Evolutionary conservation across 2,797 vertebrate species (phyloP), one percentile per base, ranked within the genome.

Genomic region (Molossus molossus): DNA sequence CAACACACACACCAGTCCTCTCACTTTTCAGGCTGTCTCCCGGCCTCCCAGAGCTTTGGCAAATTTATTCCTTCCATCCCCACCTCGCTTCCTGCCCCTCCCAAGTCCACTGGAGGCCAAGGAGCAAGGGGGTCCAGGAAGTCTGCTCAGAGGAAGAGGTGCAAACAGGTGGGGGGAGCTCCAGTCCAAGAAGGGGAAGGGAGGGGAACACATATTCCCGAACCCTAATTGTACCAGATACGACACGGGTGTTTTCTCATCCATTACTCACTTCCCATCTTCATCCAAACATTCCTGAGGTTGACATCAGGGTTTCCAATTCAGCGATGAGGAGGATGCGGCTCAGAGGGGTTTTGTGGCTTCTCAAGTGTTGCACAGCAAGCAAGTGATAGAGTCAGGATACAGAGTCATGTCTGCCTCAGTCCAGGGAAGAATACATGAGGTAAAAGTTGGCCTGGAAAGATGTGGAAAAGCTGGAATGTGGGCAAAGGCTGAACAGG

Each of bases 251-350:
- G 53, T 18, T 90, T 75, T 80, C 87, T 93, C 9, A 23, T 67
- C 53, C 21, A 13, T 64, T 67, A 57, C 53, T 60, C 90, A 37
- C 25, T 48, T 23, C 76, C 15, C 3, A 20, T 27, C 65, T 33
- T 57, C 64, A 67, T 55, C 70, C 57, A 79, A 89, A 80, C 29
- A 57, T 75, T 90, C 45, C 58, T 73, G 62, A 80, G 80, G 60
- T 10, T 40, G 45, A n/a, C 37, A 40, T 88, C 64, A 93, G 64
- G 40, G 14, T 85, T 80, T 92, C 55, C 40, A n/a, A 33, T 50
- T 86, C 69, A 23, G 9, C 40, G 50, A 58, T 33, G 9, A 23
- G 48, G 40, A 85, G 75, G 37, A 23, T 50, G 21, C 65, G 81
- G 70, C 33, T 48, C 86, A 86, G 92, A 37, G 79, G 53, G 45